A percentile compares a stretch with the other conserved stretches of the same genome.
Evolutionary conservation across 2,113 vertebrate genomes (phyloP).

Genomic region (Uria aalge): DNA sequence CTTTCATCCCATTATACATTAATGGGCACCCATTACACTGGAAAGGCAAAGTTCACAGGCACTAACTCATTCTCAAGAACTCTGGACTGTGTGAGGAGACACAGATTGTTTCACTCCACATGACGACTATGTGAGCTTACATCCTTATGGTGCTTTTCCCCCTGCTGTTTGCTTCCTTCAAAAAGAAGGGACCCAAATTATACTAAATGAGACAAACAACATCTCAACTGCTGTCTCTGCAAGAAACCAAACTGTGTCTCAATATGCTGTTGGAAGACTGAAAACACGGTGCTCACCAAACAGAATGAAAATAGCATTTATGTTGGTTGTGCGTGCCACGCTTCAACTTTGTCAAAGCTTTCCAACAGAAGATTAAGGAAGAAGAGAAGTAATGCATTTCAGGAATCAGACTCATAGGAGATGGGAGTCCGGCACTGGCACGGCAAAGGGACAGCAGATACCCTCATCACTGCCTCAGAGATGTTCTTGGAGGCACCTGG

Average conservation of each 20-base stretch:
- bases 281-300: neutral
- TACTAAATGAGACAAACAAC: conserved; percentile 53
- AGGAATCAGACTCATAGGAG: neutral
- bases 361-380: neutral
- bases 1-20: neutral
- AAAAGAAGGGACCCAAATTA: conserved; percentile 51
- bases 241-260: conserved; percentile 49
- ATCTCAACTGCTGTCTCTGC: conserved; percentile 35
- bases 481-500: neutral
- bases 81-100: neutral
- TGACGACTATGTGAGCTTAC: neutral
- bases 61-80: neutral
- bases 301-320: neutral
- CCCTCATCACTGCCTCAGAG: neutral
- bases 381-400: neutral
- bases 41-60: neutral
- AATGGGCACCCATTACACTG: neutral
- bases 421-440: neutral
- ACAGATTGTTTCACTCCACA: conserved; percentile 40
- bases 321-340: neutral
- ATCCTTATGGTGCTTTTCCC: conserved; percentile 30
- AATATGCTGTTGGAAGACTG: neutral
- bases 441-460: neutral
- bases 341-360: neutral
- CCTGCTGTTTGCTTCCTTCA: conserved; percentile 22